Evolutionary conservation across 2,113 vertebrate genomes (phyloP).

Genomic region (Pleuronectes platessa): DNA sequence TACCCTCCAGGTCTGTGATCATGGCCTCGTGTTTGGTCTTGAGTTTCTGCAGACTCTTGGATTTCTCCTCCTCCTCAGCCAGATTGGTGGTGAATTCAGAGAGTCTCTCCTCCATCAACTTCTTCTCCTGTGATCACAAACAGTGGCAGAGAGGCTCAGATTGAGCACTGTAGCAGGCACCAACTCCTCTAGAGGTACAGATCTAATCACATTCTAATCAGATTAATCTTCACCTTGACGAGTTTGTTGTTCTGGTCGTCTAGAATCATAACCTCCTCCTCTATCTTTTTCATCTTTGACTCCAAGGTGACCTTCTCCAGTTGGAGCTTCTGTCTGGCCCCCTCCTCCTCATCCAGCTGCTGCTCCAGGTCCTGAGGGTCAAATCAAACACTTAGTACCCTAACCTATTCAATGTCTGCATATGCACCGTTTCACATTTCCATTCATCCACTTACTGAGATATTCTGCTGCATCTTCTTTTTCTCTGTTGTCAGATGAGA

Average conservation of each 20-base stretch:
- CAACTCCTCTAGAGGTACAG: not conserved
- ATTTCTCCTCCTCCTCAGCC: slow-evolving; percentile 97
- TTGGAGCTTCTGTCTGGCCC: slow-evolving; percentile 95
- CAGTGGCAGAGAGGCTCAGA: not conserved
- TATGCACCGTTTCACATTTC: not conserved
- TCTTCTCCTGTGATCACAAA: slow-evolving; percentile 89
- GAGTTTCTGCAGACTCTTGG: slow-evolving; percentile 97
- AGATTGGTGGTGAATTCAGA: slow-evolving; percentile 95
- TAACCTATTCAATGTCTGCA: no score
- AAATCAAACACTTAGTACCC: not conserved
- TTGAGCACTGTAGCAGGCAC: not conserved
- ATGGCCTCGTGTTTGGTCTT: slow-evolving; percentile 98
- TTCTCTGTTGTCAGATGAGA: slow-evolving; percentile 89
- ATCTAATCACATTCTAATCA: not conserved
- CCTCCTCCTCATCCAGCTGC: slow-evolving; percentile 97
- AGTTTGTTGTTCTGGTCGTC: slow-evolving; percentile 96
- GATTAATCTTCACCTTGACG: slow-evolving; percentile 84
- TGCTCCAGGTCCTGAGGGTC: slow-evolving; percentile 91
- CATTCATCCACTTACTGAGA: slow-evolving; percentile 80
- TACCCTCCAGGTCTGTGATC: slow-evolving; percentile 98
- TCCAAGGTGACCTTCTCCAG: slow-evolving; percentile 96
- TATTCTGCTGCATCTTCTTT: slow-evolving; percentile 99
- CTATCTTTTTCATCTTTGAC: slow-evolving; percentile 94
- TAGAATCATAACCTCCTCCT: slow-evolving; percentile 93
- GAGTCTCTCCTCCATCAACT: slow-evolving; percentile 93